Percentiles rank a stretch among this genome's conserved stretches.
Evolutionary conservation across 2,797 vertebrate species (phyloP).

Genomic region (Pipistrellus nathusii): DNA sequence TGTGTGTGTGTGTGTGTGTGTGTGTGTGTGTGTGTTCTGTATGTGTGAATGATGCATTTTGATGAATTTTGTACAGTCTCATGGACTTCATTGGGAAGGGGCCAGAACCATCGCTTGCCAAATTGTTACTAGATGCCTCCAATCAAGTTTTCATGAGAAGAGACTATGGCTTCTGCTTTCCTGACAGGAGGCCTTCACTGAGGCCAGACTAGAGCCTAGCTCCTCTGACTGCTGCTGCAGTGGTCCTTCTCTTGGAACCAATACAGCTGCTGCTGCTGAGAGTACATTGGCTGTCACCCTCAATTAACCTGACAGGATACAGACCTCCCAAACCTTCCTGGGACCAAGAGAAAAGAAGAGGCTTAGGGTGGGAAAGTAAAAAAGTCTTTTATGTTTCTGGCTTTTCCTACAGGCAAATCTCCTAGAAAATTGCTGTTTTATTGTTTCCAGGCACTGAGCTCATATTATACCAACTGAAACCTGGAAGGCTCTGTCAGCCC

Average conservation of each 20-base stretch:
- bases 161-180: neutral
- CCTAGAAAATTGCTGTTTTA: slow-evolving; percentile 82
- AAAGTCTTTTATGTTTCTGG: slow-evolving; percentile 50
- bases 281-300: slow-evolving; percentile 43
- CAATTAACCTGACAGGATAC: slow-evolving; percentile 49
- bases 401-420: slow-evolving; percentile 65
- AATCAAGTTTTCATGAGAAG: neutral
- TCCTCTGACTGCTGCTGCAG: neutral
- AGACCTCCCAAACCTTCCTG: neutral
- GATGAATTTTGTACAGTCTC: neutral
- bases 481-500: slow-evolving; percentile 73
- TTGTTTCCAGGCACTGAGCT: slow-evolving; percentile 82
- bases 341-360: slow-evolving; percentile 21
- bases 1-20: too few relatives aligned
- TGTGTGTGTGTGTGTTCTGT: neutral
- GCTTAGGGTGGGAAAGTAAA: neutral
- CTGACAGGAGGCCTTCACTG: neutral
- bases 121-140: neutral
- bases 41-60: accelerated
- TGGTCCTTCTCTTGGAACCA: neutral
- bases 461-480: slow-evolving; percentile 65
- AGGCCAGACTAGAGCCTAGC: neutral
- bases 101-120: neutral
- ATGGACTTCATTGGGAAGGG: neutral
- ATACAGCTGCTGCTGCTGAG: neutral